Evolutionary conservation across 2,113 vertebrate genomes (phyloP), one percentile per base, ranked within the genome.

Genomic region (Campylomormyrus tamandua): DNA sequence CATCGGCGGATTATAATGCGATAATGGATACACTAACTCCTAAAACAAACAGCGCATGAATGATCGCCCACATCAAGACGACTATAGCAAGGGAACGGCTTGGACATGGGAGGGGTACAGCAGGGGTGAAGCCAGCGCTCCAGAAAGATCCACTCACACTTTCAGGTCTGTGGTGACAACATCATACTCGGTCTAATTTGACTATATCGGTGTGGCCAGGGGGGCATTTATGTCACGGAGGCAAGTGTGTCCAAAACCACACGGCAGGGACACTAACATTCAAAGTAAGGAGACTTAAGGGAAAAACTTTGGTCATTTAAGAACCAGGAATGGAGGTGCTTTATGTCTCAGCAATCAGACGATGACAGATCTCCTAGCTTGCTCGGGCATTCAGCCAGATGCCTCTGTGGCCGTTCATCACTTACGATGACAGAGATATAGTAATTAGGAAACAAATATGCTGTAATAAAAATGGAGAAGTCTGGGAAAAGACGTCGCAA

Each of bases 11-110:
- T 91, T 87, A 92, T 89, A 90, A 90, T 52, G 85, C 91, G 92
- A 92, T 93, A 94, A 93, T 91, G 91, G 90, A 91, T 58, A 88
- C 89, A 42, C 86, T 91, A 52, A 89, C 90, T 90, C 91, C 89
- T 89, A 88, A 92, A 92, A 92, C 90, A 93, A 93, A 93, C 91
- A 93, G 83, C 80, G 88, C 89, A 93, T 92, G 89, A 88, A 46
- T 90, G 91, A 35, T 80, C 89, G 39, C 84, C 87, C 83, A 90
- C 91, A 92, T 90, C 88, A 92, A 89, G 66, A 58, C 10, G 42
- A 52, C 49, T 91, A 50, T 92, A 92, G 85, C 70, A 53, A 39
- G 80, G 31, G 90, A 49, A 52, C n/a, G 87, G 89, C 90, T 91
- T 91, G 27, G 85, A 89, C 90, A 92, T 58, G 91, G 89, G 85